Percentiles rank a stretch among this genome's conserved stretches.
Evolutionary conservation across 2,113 vertebrate species (phyloP).

Genomic region (Pleuronectes platessa): DNA sequence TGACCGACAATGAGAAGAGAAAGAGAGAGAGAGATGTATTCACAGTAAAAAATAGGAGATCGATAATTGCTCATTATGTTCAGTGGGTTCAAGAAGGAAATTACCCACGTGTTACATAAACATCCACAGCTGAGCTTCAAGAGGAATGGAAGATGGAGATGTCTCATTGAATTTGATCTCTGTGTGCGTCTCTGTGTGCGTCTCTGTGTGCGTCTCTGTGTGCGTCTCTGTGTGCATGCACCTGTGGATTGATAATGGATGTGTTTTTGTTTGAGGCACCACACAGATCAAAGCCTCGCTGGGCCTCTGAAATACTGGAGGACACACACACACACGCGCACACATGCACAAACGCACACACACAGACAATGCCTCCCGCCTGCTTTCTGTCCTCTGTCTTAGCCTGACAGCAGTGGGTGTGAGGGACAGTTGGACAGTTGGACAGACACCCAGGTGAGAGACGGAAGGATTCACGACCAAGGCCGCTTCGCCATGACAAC

Average conservation of each 20-base stretch:
- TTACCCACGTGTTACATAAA: constrained; percentile 32
- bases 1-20: background rate
- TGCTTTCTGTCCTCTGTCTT: constrained; percentile 9
- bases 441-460: constrained; percentile 59
- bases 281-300: constrained; percentile 61
- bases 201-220: background rate
- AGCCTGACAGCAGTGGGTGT: constrained; percentile 26
- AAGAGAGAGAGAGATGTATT: background rate
- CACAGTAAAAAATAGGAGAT: constrained; percentile 1
- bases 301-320: constrained; percentile 51
- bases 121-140: constrained; percentile 25
- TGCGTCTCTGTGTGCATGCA: constrained; percentile 24
- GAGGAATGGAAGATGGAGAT: constrained; percentile 37
- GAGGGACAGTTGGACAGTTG: constrained; percentile 46
- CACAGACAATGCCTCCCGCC: constrained; percentile 8
- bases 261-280: constrained; percentile 40
- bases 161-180: constrained; percentile 30
- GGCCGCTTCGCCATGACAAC: constrained; percentile 63
- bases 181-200: too few species aligned
- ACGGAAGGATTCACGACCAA: constrained; percentile 25
- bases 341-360: constrained; percentile 1
- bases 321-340: background rate
- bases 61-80: constrained; percentile 29
- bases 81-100: constrained; percentile 27
- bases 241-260: constrained; percentile 62